Conservation (phyloP, 2,113 vertebrate species). For the Grantiella picta region DNA sequence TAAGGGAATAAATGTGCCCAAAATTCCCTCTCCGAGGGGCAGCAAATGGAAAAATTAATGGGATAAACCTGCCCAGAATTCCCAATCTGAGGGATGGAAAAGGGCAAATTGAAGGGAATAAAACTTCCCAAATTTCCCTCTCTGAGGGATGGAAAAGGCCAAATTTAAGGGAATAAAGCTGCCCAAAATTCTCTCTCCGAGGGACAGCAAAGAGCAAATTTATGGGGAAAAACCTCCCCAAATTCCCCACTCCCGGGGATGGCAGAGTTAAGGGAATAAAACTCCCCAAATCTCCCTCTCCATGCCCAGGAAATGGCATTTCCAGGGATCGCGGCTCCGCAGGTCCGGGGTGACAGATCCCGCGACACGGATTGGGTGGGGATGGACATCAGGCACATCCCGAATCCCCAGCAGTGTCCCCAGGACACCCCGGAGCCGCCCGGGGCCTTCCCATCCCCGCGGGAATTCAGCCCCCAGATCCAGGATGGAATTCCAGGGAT, state of each 20-base stretch:
- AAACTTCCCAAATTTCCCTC: neutral
- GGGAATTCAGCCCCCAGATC: neutral
- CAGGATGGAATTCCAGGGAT: neutral
- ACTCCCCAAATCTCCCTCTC: too few species aligned
- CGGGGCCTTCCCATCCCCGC: neutral
- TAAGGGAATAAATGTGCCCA: too few species aligned
- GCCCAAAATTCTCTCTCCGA: neutral
- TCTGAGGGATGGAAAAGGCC: fast-evolving
- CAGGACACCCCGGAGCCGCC: neutral
- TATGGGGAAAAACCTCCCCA: too few species aligned
- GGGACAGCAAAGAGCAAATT: too few species aligned
- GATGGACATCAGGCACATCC: neutral
- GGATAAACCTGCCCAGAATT: too few species aligned
- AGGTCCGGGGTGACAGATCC: neutral
- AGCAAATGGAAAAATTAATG: too few species aligned
- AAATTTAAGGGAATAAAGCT: too few species aligned
- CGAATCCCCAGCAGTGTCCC: neutral
- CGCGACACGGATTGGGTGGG: fast-evolving
- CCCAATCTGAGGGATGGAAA: too few species aligned
- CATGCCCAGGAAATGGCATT: neutral
- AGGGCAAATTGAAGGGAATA: neutral
- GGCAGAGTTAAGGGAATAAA: too few species aligned
- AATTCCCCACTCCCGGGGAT: too few species aligned
- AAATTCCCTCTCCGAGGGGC: too few species aligned
- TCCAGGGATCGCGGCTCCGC: neutral